Evolutionary conservation across 2,888 invertebrate species (phyloP), one percentile per base, ranked within the genome.

Genomic region (Brachylomia viminalis): DNA sequence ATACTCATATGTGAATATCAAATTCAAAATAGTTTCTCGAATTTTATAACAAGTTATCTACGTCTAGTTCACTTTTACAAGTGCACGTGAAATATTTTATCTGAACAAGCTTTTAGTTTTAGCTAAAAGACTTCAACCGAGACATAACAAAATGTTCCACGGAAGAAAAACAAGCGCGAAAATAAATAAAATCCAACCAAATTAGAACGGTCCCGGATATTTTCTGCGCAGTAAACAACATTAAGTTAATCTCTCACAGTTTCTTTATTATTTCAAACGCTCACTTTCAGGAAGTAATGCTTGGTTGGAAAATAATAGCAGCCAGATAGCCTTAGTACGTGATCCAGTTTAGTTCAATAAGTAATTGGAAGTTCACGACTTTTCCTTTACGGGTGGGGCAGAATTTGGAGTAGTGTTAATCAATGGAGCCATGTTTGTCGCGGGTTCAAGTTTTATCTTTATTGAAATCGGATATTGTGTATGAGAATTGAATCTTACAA

Each of bases 201-300:
- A 81, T 85, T 85, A 84, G 80, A 82, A 45, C 79, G 58, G 59
- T 76, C 72, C 56, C 56, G 72, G 85, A 79, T 66, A 83, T 86
- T 83, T 79, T 62, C 62, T 45, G 13, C 69, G 70, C 72, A 78
- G 76, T 86, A 86, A 86, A 86, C 86, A 86, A 85, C 83, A 73
- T 86, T 85, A 85, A 75, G 67, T 85, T 85, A 81, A 86, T 86
- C 83, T 84, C 74, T 15, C 67, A 54, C 67, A 54, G 74, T 75
- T 84, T 87, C 82, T 85, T 84, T 84, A 84, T 86, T 86, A 85
- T 86, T 86, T 86, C 70, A 77, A 79, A 83, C 83, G 72, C 68
- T 74, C 68, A 79, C 73, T 79, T 77, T 76, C 80, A 79, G 79
- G 83, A 85, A 79, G 83, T 75, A 62, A 77, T 71, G 70, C 72